Evolutionary conservation across 1,140 invertebrate genomes (phyloP), one percentile per base, ranked within the genome.

Genomic region (Myzus persicae): DNA sequence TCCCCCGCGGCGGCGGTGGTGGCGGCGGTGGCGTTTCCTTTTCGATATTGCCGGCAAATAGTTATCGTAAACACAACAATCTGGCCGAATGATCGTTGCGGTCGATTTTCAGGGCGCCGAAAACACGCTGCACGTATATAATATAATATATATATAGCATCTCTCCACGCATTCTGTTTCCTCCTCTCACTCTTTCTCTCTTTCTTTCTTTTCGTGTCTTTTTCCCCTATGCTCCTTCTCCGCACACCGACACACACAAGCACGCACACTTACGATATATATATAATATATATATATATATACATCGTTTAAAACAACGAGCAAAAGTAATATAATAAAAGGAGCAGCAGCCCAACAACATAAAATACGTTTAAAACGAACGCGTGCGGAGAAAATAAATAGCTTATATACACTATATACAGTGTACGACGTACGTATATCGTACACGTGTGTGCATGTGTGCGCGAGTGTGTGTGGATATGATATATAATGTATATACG

Each of bases 361-460:
- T 85, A 93, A 93, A 93, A 93, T 82, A 85, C 91, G 91, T 93
- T 93, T 93, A 54, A 85, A 93, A 93, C 42, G 91, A 93, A 85
- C 91, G 81, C 91, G 91, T 85, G 91, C 14, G 36, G 91, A 93
- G 91, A 93, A 93, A 93, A 93, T 93, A 93, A 93, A 93, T 93
- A 93, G 91, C 91, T 93, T n/a, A 59, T 42, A 89, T n/a, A 46
- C 42, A 46, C 85, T n/a, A 59, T 42, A 89, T n/a, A 46, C 42
- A 46, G 48, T 59, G 48, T 31, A 31, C 26, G 24, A 46, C 20
- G 48, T 40, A 31, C 26, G 24, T 90, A 31, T 87, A n/a, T 46
- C 5, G 40, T 26, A 11, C 1, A 24, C 14, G 4, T 67, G 24
- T 31, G 40, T 42, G 24, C 14, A 9, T 20, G 14, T 44, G 38